Percentiles rank a stretch among this genome's conserved stretches.
phyloP scores from a whole-genome alignment of 2,797 vertebrate genomes.

The Diglossa cyanea region DNA sequence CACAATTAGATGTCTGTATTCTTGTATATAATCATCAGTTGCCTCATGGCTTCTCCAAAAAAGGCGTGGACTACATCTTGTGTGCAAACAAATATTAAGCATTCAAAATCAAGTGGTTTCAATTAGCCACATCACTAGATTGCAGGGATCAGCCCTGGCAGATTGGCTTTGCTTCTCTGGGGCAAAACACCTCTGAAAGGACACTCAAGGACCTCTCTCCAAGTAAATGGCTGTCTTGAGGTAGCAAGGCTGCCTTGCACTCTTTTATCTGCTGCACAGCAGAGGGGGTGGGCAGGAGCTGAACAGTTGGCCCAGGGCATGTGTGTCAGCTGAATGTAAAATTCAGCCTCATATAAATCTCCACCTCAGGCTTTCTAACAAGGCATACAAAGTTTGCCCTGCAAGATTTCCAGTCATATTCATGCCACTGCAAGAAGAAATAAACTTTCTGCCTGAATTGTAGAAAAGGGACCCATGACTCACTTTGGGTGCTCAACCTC shows the following conservation, averaged over 20 bases:
- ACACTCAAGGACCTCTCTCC: not conserved
- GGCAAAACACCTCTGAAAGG: not conserved
- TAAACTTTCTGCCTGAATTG: not conserved
- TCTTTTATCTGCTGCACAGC: not conserved
- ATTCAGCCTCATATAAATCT: not conserved
- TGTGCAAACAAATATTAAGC: constrained; percentile 59
- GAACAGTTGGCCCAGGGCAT: fast-evolving
- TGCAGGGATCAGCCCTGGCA: not conserved
- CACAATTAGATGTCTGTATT: constrained; percentile 59
- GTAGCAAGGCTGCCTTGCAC: not conserved
- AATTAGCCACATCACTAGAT: not conserved
- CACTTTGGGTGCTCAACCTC: not conserved
- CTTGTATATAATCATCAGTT: constrained; percentile 44
- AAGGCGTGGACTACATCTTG: constrained; percentile 38
- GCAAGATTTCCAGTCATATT: fast-evolving
- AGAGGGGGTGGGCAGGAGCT: not conserved
- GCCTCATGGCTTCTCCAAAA: constrained; percentile 35
- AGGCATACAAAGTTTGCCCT: not conserved
- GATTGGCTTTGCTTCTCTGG: not conserved
- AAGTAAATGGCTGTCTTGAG: not conserved
- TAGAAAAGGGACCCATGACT: not conserved
- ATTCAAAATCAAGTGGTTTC: constrained; percentile 42
- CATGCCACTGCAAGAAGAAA: not conserved
- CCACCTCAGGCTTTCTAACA: not conserved
- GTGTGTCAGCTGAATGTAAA: not conserved